Base-by-base conservation (phyloP, 2,113 vertebrate species). In the Athene noctua region DNA sequence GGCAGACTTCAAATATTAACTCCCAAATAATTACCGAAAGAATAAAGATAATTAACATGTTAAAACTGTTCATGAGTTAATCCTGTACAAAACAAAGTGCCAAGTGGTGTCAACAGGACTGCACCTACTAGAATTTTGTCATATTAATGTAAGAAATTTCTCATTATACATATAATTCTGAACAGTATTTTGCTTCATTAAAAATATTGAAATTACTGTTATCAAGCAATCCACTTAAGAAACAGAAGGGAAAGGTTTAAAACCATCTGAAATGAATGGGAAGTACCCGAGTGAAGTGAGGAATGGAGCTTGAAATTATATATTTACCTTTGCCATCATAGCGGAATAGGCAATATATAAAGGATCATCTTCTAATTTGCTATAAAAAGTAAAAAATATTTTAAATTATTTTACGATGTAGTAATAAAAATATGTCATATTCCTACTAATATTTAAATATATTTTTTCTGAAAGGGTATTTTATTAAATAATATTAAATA, bases 301-400 rank as follows among this genome's bases (percentile, higher is more conserved):
- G 22, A 15, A 52, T 57, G 12, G 7, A 88, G 34, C 9, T 58
- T 96, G 40, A 90, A 88, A 86, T 84, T 0, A 58, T 29, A 22
- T 84, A 94, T 77, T 96, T 98, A 99, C 99, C 99, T 99, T 99
- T 96, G 99, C 99, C 99, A 99, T 99, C 99, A 99, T 99, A 88
- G 99, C 99, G 63, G 99, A 99, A 96, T 99, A 99, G 66, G 99
- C 99, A 57, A 99, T 99, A 79, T 99, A 99, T 80, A 99, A 96
- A 36, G 98, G 98, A 96, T 99, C 99, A n/a, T 99, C 98, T 89
- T 99, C 99, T 95, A 99, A 88, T 90, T 98, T 98, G 95, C 99
- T 99, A 90, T 52, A 95, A 67, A 92, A 93, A 97, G 36, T 81
- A 91, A 85, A 94, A 77, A 55, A 42, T 54, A 74, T 58, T 55